Evolutionary conservation across 2,797 vertebrate genomes (phyloP), one percentile per base, ranked within the genome.

Genomic region (Intellagama lesueurii): DNA sequence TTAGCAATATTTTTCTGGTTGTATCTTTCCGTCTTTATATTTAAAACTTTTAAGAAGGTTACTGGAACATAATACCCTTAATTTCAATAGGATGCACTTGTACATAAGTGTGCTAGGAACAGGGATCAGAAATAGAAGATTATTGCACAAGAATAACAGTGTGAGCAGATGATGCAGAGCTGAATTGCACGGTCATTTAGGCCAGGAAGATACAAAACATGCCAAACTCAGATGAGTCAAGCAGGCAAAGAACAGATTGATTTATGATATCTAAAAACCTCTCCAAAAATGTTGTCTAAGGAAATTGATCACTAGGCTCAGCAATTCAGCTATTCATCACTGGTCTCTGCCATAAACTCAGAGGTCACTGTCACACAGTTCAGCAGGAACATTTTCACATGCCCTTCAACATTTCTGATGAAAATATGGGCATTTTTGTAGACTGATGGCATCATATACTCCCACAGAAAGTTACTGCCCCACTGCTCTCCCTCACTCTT

Each of bases 81-180:
- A 64, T 17, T 60, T 8, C 40, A 83, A n/a, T 22, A 69, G 66
- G 24, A 64, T 17, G 12, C 30, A 35, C 22, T 83, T 80, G 28
- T 83, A 83, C 11, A 68, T 35, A 26, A 68, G 35, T 5, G 32
- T 52, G 17, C 44, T 52, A 32, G 22, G 68, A 28, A 49, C 47
- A 32, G 26, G 1, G 26, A 1, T 28, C 16, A 72, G 17, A 70
- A 24, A 19, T 47, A 83, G 12, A 28, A 11, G 49, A 70, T 17
- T 24, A 40, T 24, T 69, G 7, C 26, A 8, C 1, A 32, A 56
- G 47, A 0, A 22, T 1, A 69, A 4, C 0, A 32, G 12, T n/a
- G 89, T 0, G 0, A 69, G 40, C 0, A 1, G 12, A 30, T 9
- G 40, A 0, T 24, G n/a, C 5, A 30, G 5, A 32, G 28, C 11